phyloP scores from a whole-genome alignment of 2,113 vertebrate genomes.

The Glaucidium brasilianum region DNA sequence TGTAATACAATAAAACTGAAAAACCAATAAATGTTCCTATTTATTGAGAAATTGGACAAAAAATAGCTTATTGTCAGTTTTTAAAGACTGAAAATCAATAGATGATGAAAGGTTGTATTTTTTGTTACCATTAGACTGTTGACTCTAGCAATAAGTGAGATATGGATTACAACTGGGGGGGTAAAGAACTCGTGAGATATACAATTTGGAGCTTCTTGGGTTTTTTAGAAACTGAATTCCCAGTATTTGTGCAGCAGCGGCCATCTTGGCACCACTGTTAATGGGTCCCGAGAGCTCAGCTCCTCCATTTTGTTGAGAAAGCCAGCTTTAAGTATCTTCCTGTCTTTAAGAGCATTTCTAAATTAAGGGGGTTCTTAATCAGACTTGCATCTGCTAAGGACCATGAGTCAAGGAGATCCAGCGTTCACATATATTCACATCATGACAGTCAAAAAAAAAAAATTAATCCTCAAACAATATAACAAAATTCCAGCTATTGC shows the following conservation, averaged over 20 bases:
- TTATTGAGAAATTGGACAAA: conserved; percentile 68
- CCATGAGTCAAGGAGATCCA: not conserved
- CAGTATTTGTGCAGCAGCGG: not conserved
- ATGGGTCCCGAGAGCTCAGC: not conserved
- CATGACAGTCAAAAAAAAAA: not conserved
- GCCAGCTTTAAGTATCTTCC: not conserved
- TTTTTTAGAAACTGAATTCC: conserved; percentile 46
- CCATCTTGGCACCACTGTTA: not conserved
- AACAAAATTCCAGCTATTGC: not conserved
- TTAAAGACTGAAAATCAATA: conserved; percentile 75
- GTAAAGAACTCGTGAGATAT: conserved; percentile 34
- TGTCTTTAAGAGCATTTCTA: not conserved
- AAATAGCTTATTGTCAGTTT: conserved; percentile 73
- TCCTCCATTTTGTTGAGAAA: conserved; percentile 6
- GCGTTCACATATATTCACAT: not conserved
- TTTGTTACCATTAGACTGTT: conserved; percentile 73
- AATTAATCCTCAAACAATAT: not conserved
- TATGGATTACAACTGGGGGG: conserved; percentile 60
- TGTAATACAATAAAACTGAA: conserved; percentile 59
- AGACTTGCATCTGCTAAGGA: not conserved
- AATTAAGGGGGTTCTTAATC: not conserved
- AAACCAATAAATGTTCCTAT: conserved; percentile 64
- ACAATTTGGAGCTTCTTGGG: conserved; percentile 31
- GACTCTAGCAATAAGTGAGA: conserved; percentile 71
- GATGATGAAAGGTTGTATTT: conserved; percentile 69